Percentiles rank a stretch among this genome's conserved stretches.
Conservation (phyloP, 1,140 invertebrate species). For the Melitaea cinxia region DNA sequence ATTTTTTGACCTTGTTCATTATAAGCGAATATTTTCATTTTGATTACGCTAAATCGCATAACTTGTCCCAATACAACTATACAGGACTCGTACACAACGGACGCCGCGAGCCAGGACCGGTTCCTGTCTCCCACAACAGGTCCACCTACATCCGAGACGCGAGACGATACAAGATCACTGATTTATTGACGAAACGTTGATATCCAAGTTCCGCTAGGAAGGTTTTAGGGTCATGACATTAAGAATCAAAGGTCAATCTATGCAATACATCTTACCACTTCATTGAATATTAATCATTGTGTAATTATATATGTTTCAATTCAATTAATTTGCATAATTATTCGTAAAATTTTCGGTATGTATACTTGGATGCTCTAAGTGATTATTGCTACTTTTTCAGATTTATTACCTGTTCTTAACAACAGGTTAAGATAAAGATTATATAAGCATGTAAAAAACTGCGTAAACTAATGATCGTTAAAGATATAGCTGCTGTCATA, state of each 20-base stretch:
- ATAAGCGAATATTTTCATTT: too few relatives aligned
- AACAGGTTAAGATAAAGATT: not conserved
- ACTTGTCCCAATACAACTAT: conserved; percentile 1
- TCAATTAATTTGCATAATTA: not conserved
- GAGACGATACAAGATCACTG: conserved; percentile 17
- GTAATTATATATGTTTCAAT: not conserved
- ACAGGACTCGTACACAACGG: conserved; percentile 7
- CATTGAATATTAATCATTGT: not conserved
- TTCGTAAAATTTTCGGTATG: not conserved
- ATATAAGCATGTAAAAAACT: conserved; percentile 21
- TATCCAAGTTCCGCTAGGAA: conserved; percentile 22
- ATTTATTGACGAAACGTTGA: conserved; percentile 30
- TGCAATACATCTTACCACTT: conserved; percentile 3
- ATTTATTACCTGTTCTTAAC: not conserved
- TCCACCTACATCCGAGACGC: conserved; percentile 36
- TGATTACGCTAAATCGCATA: not conserved
- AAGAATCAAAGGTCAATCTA: conserved; percentile 3
- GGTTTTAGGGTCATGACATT: conserved; percentile 27
- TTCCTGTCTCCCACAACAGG: conserved; percentile 24
- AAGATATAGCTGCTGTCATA: conserved; percentile 1
- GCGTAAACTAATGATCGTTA: conserved; percentile 1
- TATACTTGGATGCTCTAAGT: not conserved
- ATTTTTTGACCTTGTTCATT: too few relatives aligned
- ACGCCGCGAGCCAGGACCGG: conserved; percentile 22
- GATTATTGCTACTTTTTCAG: not conserved